Conservation (phyloP, 2,888 invertebrate genomes). For the Clostera curtula region DNA sequence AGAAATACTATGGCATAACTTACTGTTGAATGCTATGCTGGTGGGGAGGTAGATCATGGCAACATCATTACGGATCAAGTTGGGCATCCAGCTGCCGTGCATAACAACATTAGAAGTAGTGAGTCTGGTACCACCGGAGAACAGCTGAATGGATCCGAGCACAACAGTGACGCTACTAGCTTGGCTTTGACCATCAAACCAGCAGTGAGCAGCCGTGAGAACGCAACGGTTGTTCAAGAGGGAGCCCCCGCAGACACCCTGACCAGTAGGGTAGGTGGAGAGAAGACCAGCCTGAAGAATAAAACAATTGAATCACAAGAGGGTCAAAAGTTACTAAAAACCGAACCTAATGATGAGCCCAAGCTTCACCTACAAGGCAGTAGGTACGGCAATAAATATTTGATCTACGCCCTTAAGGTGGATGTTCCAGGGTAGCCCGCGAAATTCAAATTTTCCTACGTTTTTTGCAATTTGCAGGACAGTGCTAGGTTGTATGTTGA, state of each 20-base stretch:
- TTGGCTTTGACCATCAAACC: constrained; percentile 34
- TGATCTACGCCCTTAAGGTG: too few relatives aligned
- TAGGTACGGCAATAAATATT: too few relatives aligned
- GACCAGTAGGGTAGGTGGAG: constrained; percentile 8
- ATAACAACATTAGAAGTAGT: constrained; percentile 20
- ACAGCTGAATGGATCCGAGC: constrained; percentile 34
- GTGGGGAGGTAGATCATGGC: constrained; percentile 26
- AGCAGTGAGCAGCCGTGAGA: constrained; percentile 35
- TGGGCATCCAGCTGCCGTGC: constrained; percentile 33
- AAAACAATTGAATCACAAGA: too few relatives aligned
- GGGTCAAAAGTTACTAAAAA: too few relatives aligned
- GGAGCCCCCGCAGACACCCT: constrained; percentile 34
- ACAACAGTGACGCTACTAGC: constrained; percentile 31
- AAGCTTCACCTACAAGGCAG: too few relatives aligned
- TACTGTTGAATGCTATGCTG: constrained; percentile 20
- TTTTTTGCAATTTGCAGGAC: too few relatives aligned
- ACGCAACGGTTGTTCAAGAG: constrained; percentile 23
- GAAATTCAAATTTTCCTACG: too few relatives aligned
- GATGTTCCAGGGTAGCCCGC: too few relatives aligned
- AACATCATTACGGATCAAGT: constrained; percentile 29
- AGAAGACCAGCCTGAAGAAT: constrained; percentile 26
- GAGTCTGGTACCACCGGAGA: constrained; percentile 34
- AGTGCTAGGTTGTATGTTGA: too few relatives aligned
- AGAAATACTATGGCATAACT: constrained; percentile 16
- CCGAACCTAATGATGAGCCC: too few relatives aligned